Evolutionary conservation across 1,140 invertebrate genomes (phyloP).

Genomic region (Physella acuta): DNA sequence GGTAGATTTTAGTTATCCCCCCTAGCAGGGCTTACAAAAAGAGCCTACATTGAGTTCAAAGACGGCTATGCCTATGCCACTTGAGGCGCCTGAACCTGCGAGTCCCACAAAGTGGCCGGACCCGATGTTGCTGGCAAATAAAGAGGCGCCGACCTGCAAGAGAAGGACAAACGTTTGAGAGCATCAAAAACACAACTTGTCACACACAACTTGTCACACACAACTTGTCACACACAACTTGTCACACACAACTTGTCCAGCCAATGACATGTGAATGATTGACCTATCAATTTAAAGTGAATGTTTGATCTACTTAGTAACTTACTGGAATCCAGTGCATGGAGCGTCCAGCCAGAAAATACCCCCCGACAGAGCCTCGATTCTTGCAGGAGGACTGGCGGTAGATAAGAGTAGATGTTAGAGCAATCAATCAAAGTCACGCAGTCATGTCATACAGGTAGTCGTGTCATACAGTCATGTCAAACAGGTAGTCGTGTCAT

Average conservation of each 20-base stretch:
- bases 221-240: background rate
- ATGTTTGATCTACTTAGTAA: background rate
- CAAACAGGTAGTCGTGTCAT: too few species aligned
- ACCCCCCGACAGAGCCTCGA: slow-evolving; percentile 51
- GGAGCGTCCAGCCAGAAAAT: slow-evolving; percentile 51
- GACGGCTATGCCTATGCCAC: slow-evolving; percentile 62
- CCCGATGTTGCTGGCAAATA: slow-evolving; percentile 69
- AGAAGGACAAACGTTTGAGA: too few species aligned
- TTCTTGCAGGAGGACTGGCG: slow-evolving; percentile 57
- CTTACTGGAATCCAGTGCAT: slow-evolving; percentile 53
- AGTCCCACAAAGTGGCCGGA: slow-evolving; percentile 69
- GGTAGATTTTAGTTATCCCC: too few species aligned
- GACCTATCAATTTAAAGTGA: background rate
- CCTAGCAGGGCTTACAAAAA: background rate
- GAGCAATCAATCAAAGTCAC: too few species aligned
- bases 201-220: too few species aligned
- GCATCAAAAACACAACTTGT: too few species aligned
- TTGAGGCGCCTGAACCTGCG: slow-evolving; percentile 63
- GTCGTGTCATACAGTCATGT: too few species aligned
- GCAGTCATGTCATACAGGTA: too few species aligned
- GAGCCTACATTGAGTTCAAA: slow-evolving; percentile 65
- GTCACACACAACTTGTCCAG: background rate
- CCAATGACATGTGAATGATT: background rate
- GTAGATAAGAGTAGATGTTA: too few species aligned
- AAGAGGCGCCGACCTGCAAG: slow-evolving; percentile 65